A percentile compares a stretch with the other conserved stretches of the same genome.
Conservation (phyloP, 2,888 invertebrate genomes). For the Caenorhabditis sp. region DNA sequence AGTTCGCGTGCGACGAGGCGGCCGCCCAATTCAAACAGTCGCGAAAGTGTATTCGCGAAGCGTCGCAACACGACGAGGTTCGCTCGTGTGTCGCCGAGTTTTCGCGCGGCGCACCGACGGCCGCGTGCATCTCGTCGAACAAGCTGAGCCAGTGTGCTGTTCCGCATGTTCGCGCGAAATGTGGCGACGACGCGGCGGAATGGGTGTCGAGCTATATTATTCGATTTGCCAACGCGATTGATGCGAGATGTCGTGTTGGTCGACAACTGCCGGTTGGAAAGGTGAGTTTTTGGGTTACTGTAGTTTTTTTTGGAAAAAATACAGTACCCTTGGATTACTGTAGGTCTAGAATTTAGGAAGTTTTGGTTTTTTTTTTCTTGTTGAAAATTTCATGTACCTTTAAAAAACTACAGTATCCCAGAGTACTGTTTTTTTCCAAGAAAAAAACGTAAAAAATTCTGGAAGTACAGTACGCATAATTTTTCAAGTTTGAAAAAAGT, state of each 20-base stretch:
- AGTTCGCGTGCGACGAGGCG: conserved; percentile 65
- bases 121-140: conserved; percentile 66
- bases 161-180: conserved; percentile 44
- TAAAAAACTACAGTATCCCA: too few species aligned
- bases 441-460: too few species aligned
- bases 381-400: neutral
- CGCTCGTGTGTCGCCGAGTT: conserved; percentile 62
- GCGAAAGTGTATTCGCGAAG: conserved; percentile 38
- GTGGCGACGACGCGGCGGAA: conserved; percentile 46
- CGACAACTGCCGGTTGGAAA: conserved; percentile 48
- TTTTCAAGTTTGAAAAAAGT: too few species aligned
- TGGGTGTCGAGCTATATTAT: conserved; percentile 62
- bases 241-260: conserved; percentile 58
- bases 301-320: too few species aligned
- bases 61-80: conserved; percentile 41
- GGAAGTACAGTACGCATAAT: too few species aligned
- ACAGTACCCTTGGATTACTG: too few species aligned
- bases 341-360: neutral
- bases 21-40: conserved; percentile 56
- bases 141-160: conserved; percentile 60
- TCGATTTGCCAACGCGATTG: conserved; percentile 65
- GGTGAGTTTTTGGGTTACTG: too few species aligned
- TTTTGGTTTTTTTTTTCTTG: neutral
- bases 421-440: too few species aligned
- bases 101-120: conserved; percentile 66